Conservation (phyloP, 2,113 vertebrate species). For the Amblyornis subalaris region DNA sequence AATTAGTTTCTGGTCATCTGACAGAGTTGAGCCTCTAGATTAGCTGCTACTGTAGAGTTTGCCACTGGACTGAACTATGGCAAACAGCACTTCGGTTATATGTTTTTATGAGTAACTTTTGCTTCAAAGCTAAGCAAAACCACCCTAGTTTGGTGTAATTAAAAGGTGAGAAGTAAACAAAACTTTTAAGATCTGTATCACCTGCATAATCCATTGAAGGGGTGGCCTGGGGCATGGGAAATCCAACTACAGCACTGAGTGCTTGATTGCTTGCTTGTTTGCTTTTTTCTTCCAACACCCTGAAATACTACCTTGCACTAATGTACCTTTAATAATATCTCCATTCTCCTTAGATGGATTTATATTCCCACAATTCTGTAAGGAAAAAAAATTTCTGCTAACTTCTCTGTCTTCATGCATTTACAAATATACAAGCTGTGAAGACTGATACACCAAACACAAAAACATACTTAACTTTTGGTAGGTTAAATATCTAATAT, state of each 20-base stretch:
- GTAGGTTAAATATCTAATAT: not conserved
- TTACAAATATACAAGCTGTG: not conserved
- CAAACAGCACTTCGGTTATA: not conserved
- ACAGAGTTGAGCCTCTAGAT: not conserved
- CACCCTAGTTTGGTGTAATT: not conserved
- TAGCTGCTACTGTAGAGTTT: not conserved
- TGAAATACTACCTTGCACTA: not conserved
- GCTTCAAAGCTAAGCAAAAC: not conserved
- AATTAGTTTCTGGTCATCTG: not conserved
- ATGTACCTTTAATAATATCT: not conserved
- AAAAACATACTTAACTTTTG: not conserved
- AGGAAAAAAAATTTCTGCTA: not conserved
- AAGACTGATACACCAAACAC: not conserved
- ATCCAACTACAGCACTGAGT: not conserved
- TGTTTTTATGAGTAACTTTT: not conserved
- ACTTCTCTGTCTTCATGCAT: not conserved
- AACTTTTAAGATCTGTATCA: not conserved
- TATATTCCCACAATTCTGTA: not conserved
- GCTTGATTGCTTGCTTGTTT: fast-evolving
- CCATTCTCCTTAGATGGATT: not conserved
- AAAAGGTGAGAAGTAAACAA: not conserved
- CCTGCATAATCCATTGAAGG: not conserved
- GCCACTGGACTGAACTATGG: not conserved
- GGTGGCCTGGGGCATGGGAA: not conserved
- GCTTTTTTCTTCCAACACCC: not conserved